Evolutionary conservation across 2,888 invertebrate genomes (phyloP).

Genomic region (Pandemis cinnamomeana): DNA sequence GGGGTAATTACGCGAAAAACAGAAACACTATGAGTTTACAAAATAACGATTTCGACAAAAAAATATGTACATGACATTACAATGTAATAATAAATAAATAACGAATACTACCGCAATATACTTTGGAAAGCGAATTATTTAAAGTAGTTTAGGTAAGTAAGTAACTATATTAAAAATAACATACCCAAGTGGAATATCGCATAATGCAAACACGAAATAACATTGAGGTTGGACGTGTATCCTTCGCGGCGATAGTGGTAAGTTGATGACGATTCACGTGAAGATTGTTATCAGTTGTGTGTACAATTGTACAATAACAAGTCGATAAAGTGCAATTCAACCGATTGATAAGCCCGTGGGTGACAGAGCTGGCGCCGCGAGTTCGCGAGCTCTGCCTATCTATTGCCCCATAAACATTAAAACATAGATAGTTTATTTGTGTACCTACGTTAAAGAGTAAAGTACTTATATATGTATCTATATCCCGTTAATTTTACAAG

Average conservation of each 20-base stretch:
- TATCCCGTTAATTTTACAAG: background rate
- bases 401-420: background rate
- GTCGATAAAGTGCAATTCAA: constrained; percentile 48
- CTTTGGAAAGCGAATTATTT: too few species aligned
- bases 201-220: constrained; percentile 19
- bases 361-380: constrained; percentile 38
- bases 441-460: background rate
- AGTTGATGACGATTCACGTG: constrained; percentile 46
- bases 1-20: background rate
- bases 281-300: constrained; percentile 50
- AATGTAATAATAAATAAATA: too few species aligned
- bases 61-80: too few species aligned
- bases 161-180: background rate
- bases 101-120: too few species aligned
- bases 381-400: constrained; percentile 13
- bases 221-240: constrained; percentile 43
- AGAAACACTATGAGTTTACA: background rate
- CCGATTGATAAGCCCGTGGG: constrained; percentile 40
- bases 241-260: constrained; percentile 39
- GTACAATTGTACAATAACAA: constrained; percentile 47
- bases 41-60: background rate
- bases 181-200: background rate
- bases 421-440: background rate
- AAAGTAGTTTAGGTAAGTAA: too few species aligned
- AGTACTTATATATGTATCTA: background rate